Evolutionary conservation across 2,888 invertebrate genomes (phyloP).

Genomic region (Alcis repandata): DNA sequence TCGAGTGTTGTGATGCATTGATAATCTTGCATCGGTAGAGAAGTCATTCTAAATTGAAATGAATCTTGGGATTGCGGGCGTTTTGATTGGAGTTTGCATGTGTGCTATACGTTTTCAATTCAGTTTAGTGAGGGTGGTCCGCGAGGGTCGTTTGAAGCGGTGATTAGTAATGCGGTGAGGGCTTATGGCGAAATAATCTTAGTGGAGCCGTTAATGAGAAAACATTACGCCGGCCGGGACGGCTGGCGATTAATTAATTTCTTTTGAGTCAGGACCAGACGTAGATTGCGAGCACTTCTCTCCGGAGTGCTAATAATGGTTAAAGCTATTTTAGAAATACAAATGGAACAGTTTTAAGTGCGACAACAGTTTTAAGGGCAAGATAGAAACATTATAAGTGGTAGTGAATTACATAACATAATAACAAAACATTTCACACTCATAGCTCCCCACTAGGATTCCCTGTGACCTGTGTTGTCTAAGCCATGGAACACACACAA

Average conservation of each 20-base stretch:
- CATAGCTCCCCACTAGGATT: no score
- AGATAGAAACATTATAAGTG: no score
- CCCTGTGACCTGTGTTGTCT: no score
- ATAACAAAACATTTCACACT: no score
- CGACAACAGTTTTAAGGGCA: no score
- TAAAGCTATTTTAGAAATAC: constrained; percentile 35
- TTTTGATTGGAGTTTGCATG: constrained; percentile 56
- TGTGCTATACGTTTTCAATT: constrained; percentile 71
- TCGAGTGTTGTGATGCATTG: constrained; percentile 39
- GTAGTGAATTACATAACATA: no score
- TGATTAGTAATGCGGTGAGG: constrained; percentile 75
- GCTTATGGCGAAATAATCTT: constrained; percentile 77
- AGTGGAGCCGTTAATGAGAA: constrained; percentile 76
- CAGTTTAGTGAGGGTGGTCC: constrained; percentile 54
- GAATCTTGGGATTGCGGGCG: constrained; percentile 57
- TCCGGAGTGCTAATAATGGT: constrained; percentile 36
- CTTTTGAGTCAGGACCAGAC: constrained; percentile 50
- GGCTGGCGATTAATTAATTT: constrained; percentile 69
- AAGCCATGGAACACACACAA: no score
- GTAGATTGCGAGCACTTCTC: constrained; percentile 27
- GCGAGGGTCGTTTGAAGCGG: constrained; percentile 71
- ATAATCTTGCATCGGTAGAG: constrained; percentile 31
- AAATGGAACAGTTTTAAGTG: constrained; percentile 11
- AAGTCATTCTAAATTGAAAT: constrained; percentile 59
- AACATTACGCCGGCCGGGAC: constrained; percentile 60